phyloP scores from a whole-genome alignment of 2,797 vertebrate genomes.

The Melanotaenia nigrans region DNA sequence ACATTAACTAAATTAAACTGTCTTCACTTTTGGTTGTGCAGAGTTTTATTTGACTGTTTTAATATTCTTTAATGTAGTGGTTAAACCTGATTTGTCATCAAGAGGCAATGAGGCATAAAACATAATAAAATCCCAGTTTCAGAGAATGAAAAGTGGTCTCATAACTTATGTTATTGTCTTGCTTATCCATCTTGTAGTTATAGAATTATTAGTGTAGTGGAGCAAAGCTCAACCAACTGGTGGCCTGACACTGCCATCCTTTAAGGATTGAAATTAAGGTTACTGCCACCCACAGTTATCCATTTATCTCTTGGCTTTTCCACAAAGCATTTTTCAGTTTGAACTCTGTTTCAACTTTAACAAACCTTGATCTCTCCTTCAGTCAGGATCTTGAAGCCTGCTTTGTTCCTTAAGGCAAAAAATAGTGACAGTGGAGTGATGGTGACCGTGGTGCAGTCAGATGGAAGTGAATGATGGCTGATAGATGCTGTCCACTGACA shows the following conservation, averaged over 20 bases:
- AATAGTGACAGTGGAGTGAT: slow-evolving; percentile 33
- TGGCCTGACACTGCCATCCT: background rate
- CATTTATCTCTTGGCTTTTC: slow-evolving; percentile 5
- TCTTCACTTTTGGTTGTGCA: slow-evolving; percentile 7
- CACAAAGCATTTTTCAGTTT: slow-evolving; percentile 16
- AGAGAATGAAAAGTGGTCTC: background rate
- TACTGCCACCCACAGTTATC: background rate
- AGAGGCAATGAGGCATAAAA: background rate
- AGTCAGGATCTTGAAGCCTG: slow-evolving; percentile 29
- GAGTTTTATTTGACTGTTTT: background rate
- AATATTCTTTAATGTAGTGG: background rate
- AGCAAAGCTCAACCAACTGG: background rate
- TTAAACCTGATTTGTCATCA: background rate
- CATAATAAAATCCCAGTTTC: background rate
- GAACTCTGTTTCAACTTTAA: slow-evolving; percentile 55
- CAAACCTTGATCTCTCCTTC: slow-evolving; percentile 61
- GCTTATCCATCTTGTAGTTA: background rate
- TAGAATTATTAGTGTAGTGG: background rate
- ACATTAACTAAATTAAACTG: slow-evolving; percentile 3
- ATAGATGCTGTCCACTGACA: slow-evolving; percentile 38
- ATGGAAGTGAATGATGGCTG: slow-evolving; percentile 50
- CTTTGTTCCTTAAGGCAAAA: slow-evolving; percentile 33
- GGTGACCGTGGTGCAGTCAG: slow-evolving; percentile 35
- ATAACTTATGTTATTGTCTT: background rate
- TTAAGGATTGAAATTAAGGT: slow-evolving; percentile 1